Evolutionary conservation across 2,113 vertebrate genomes (phyloP), one percentile per base, ranked within the genome.

Genomic region (Pseudorasbora parva): DNA sequence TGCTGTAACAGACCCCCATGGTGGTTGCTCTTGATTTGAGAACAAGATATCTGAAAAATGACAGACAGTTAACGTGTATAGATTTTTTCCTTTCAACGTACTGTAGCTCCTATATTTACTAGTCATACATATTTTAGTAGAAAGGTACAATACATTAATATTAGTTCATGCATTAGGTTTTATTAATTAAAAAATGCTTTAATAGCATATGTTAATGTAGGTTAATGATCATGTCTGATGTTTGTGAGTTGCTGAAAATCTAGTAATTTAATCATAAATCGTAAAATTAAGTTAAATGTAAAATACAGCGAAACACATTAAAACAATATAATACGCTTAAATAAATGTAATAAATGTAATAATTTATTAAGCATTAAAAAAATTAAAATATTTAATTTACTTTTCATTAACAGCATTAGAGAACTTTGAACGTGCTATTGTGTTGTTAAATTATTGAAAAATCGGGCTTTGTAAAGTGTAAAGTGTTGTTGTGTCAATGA

Each of bases 21-120:
- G 43, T 19, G 54, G 30, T 11, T 41, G 21, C 21, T 43, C 12
- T 10, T 54, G 57, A 41, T n/a, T 83, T 81, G 14, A 79, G 43
- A 62, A 54, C 51, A 7, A 79, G 41, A 79, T 49, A 17, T 21
- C 23, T 57, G n/a, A 57, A 77, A n/a, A 75, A 75, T 54, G 1
- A 75, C 4, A 54, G 11, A 57, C 51, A 41, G 25, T 74, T 51
- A 27, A 37, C 15, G 19, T 11, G 3, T 27, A 57, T 41, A 23
- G 15, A 57, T 57, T 75, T 23, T 37, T 33, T 33, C 3, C 17
- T 9, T 37, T 7, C 25, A 23, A 5, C 8, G 4, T 30, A 73
- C 45, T 73, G n/a, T n/a, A n/a, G n/a, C n/a, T n/a, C n/a, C n/a
- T n/a, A n/a, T n/a, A n/a, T n/a, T n/a, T n/a, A n/a, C n/a, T n/a